Evolutionary conservation across 2,888 invertebrate species (phyloP).

Genomic region (Ditylenchus weischeri): DNA sequence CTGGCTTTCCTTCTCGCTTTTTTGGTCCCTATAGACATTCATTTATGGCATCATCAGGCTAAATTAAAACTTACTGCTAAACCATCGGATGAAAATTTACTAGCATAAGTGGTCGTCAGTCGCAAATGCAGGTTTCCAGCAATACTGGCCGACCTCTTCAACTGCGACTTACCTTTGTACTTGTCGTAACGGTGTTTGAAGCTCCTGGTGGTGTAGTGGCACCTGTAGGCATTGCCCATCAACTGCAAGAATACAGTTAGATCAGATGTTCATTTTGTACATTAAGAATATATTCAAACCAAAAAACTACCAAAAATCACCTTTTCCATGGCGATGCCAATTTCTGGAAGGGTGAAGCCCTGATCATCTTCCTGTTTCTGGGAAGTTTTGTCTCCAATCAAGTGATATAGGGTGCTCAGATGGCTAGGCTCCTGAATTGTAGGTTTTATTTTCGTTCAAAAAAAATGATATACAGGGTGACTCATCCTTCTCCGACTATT

Average conservation of each 20-base stretch:
- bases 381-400: constrained; percentile 83
- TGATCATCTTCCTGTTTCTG: constrained; percentile 58
- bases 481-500: no score
- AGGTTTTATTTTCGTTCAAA: background rate
- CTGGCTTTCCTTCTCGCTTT: background rate
- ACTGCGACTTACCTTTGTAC: constrained; percentile 10
- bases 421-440: constrained; percentile 26
- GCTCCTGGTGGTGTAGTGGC: constrained; percentile 86
- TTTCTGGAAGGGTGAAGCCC: constrained; percentile 60
- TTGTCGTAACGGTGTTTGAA: constrained; percentile 65
- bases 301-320: background rate
- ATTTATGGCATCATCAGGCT: background rate
- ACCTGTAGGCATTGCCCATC: constrained; percentile 95
- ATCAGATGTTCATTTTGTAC: background rate
- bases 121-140: constrained; percentile 21
- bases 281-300: background rate
- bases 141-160: constrained; percentile 17
- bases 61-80: background rate
- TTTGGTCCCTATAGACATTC: background rate
- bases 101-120: constrained; percentile 8
- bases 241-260: constrained; percentile 67
- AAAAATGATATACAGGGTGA: background rate
- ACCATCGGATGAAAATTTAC: background rate
- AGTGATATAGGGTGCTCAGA: constrained; percentile 63
- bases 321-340: constrained; percentile 85